Evolutionary conservation across 2,797 vertebrate genomes (phyloP), one percentile per base, ranked within the genome.

Genomic region (Epinephelus coioides): DNA sequence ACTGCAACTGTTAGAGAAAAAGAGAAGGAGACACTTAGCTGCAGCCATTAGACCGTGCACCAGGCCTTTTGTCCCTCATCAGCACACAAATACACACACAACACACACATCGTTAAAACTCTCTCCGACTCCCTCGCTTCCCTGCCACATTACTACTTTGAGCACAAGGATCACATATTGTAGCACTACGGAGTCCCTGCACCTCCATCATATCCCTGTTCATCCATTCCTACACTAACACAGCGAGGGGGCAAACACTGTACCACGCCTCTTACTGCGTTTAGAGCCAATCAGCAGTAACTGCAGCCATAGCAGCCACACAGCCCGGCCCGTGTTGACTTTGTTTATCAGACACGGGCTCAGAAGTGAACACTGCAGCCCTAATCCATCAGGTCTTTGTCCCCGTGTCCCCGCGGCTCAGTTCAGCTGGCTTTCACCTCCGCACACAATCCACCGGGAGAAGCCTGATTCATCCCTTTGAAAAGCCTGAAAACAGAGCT

Each of bases 321-420:
- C 55, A 51, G 53, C 60, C 38, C 34, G 56, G 83, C 71, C 49
- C 27, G 46, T 70, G 88, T 90, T 86, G 85, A 92, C 92, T 94
- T 92, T 95, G 91, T 94, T 92, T 89, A 90, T 90, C 88, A 88
- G 86, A 91, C 85, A 71, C 11, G 4, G 71, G 84, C 90, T 88
- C 87, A 87, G 82, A 85, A 89, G 87, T 75, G 84, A 89, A 86
- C 85, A 83, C 80, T 83, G 89, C 89, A 81, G 77, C 76, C 76
- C 83, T 94, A 94, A 95, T 95, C 95, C 92, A 91, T 94, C 91
- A 91, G 91, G 86, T 83, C 90, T 94, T 95, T 95, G 94, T 95
- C 91, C 89, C 77, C 25, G 15, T 11, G 46, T 86, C 85, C 74
- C 82, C 72, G 14, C 49, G 62, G 84, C 91, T 91, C 89, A 87